A percentile compares a stretch with the other conserved stretches of the same genome.
These are phyloP conservation scores for Myrmecophaga tridactyla DNA, from an alignment of 2,113 vertebrate genomes.

Conservation along the genomic window DNA sequence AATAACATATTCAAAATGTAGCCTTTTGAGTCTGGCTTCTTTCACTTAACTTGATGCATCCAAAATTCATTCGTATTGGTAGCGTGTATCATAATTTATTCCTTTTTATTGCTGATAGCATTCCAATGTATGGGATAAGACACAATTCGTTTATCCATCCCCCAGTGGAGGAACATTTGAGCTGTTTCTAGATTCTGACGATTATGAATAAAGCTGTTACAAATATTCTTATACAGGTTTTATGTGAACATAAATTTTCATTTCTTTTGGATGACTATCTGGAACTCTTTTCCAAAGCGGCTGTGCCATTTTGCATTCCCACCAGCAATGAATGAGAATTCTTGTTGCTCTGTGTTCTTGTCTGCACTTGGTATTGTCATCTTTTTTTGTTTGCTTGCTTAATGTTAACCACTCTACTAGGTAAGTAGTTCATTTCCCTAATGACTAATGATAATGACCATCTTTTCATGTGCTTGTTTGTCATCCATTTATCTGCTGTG, in stretches of 20 bases:
- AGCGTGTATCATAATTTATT: background rate
- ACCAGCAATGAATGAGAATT: background rate
- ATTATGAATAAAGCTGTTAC: slow-evolving; percentile 13
- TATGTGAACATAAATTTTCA: background rate
- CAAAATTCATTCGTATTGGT: background rate
- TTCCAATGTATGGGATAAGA: background rate
- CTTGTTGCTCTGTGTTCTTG: background rate
- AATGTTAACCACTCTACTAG: background rate
- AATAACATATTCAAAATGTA: background rate
- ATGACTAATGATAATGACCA: background rate
- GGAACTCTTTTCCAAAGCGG: slow-evolving; percentile 12
- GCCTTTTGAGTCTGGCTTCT: background rate
- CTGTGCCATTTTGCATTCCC: background rate
- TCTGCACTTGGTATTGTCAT: background rate
- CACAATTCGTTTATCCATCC: background rate
- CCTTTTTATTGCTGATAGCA: background rate
- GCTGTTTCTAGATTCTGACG: slow-evolving; percentile 29
- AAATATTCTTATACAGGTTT: background rate
- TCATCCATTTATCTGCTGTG: background rate
- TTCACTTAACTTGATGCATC: background rate
- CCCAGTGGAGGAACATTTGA: background rate
- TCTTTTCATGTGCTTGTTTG: background rate
- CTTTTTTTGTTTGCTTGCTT: background rate
- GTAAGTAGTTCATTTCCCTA: background rate
- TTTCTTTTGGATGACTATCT: background rate